These are phyloP conservation scores for Neoitamus cyanurus DNA, from an alignment of 2,888 invertebrate genomes.

Conservation along the genomic window DNA sequence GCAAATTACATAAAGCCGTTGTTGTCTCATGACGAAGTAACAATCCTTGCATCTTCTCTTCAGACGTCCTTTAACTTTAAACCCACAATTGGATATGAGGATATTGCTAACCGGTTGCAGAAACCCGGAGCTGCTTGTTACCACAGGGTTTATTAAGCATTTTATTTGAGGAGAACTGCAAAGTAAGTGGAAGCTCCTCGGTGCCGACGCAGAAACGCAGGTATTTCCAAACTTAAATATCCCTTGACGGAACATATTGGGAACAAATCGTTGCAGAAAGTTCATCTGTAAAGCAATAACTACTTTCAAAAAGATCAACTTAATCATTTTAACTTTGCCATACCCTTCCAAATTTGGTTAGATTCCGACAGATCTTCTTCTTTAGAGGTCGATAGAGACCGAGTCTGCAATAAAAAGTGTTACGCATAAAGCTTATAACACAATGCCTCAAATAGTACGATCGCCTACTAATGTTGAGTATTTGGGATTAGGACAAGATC, in stretches of 20 bases:
- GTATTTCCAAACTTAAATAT: background rate
- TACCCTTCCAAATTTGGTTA: background rate
- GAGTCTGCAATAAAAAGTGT: too few species aligned
- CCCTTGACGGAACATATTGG: background rate
- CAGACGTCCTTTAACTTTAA: conserved; percentile 79
- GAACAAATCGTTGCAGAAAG: background rate
- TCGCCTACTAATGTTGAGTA: too few species aligned
- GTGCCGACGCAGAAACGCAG: background rate
- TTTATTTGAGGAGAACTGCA: background rate
- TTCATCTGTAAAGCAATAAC: background rate
- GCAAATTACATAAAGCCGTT: conserved; percentile 79
- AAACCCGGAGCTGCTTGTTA: background rate
- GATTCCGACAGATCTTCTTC: too few species aligned
- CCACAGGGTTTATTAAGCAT: background rate
- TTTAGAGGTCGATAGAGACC: too few species aligned
- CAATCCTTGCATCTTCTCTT: conserved; percentile 83
- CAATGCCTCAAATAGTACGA: too few species aligned
- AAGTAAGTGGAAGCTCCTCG: background rate
- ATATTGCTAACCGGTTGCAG: conserved; percentile 58
- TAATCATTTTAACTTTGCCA: too few species aligned
- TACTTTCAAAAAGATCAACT: background rate
- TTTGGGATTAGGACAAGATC: too few species aligned
- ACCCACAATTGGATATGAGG: conserved; percentile 68
- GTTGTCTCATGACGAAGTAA: conserved; percentile 75
- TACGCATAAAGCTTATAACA: too few species aligned